Base-by-base conservation (phyloP, 2,888 invertebrate species). In the Mechanitis messenoides region DNA sequence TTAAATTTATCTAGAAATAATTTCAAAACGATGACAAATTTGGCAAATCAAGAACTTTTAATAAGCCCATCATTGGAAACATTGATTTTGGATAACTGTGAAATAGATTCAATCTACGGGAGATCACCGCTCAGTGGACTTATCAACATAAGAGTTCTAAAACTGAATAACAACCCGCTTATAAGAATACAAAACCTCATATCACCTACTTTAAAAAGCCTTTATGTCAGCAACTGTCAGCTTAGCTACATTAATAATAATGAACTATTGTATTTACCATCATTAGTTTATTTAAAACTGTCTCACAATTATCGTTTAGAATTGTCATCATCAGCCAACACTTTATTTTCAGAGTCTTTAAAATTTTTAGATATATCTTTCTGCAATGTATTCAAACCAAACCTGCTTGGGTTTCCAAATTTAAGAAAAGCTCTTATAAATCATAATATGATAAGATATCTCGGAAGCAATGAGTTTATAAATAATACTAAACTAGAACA, bases 1-100 rank as follows among this genome's bases (percentile, higher is more conserved):
- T 79, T 95, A n/a, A 91, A 92, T 67, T 79, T 95, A n/a, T 92
- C 93, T 1, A 81, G 89, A 56, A 95, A 95, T 79, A 90, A 88
- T 45, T 81, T 95, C 50, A 78, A 73, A 47, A 86, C 83, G 46
- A 87, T 94, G 74, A 89, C 85, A 1, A 87, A 84, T 68, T 82
- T 87, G 54, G 88, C 88, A 28, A 83, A 85, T 56, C 78, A 81
- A 46, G 90, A 92, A 62, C 83, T 91, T n/a, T 77, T 95, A 3
- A 84, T 90, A 53, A 94, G 93, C 68, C 74, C 84, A 12, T 91
- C 92, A 0, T 77, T 95, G 33, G 90, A 90, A 71, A 91, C 89
- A 20, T 79, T 95, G 62, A 91, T 92, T 66, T 81, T 94, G 60
- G 91, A 92, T 62, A 82, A 92, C 67, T 94, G 94, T 75, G 91